Percentiles rank a stretch among this genome's conserved stretches.
Evolutionary conservation across 2,888 invertebrate species (phyloP).

Genomic region (Tetragonula carbonaria): DNA sequence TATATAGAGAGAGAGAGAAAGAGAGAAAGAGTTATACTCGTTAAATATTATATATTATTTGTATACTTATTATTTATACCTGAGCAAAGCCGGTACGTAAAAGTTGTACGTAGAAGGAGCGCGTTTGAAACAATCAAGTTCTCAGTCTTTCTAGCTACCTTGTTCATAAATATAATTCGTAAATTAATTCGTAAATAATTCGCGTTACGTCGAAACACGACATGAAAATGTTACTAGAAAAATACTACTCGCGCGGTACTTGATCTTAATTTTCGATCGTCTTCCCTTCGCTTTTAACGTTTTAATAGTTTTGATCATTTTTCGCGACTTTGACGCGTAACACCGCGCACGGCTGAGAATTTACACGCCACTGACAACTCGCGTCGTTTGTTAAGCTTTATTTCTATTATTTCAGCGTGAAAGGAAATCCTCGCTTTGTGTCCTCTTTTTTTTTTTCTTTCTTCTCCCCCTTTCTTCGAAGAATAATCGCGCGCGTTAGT

Average conservation of each 20-base stretch:
- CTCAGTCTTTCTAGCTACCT: slow-evolving; percentile 33
- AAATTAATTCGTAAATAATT: not conserved
- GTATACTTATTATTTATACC: slow-evolving; percentile 68
- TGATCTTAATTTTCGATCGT: slow-evolving; percentile 38
- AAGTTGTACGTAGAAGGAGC: slow-evolving; percentile 57
- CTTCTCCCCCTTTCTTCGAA: not conserved
- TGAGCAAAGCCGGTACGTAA: slow-evolving; percentile 64
- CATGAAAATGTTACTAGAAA: not conserved
- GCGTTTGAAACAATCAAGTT: slow-evolving; percentile 47
- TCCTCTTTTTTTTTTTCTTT: not conserved
- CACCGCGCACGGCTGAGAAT: slow-evolving; percentile 40
- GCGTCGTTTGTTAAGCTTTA: slow-evolving; percentile 74
- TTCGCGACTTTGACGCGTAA: slow-evolving; percentile 20
- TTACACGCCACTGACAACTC: slow-evolving; percentile 31
- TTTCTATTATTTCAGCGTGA: slow-evolving; percentile 58
- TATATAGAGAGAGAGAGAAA: slow-evolving; percentile 51
- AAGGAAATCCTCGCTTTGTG: slow-evolving; percentile 57
- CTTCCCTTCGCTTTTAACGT: slow-evolving; percentile 46
- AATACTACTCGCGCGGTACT: not conserved
- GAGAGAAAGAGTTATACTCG: slow-evolving; percentile 68
- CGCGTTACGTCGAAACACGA: not conserved
- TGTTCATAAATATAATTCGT: not conserved
- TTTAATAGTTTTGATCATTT: slow-evolving; percentile 12
- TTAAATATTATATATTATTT: slow-evolving; percentile 70
- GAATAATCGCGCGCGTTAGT: slow-evolving; percentile 38